Evolutionary conservation across 2,888 invertebrate species (phyloP).

Genomic region (Apodemia zela): DNA sequence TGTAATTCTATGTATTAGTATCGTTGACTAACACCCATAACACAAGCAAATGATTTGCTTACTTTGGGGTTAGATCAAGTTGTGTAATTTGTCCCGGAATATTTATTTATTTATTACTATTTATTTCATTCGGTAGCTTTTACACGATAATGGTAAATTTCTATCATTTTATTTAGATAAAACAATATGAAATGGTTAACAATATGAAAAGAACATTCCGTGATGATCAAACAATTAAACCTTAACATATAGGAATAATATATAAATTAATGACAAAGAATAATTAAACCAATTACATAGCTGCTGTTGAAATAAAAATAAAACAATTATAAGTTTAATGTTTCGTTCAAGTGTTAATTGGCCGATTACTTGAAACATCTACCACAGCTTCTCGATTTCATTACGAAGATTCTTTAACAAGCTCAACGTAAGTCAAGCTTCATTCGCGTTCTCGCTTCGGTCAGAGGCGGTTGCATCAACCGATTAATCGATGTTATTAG

Average conservation of each 20-base stretch:
- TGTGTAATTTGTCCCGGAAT: too few species aligned
- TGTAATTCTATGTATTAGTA: too few species aligned
- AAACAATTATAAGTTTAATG: slow-evolving; percentile 26
- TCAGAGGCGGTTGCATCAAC: slow-evolving; percentile 51
- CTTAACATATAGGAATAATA: not conserved
- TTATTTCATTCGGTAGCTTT: too few species aligned
- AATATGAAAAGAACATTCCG: too few species aligned
- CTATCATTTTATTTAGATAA: too few species aligned
- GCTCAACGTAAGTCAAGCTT: slow-evolving; percentile 39
- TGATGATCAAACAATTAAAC: too few species aligned
- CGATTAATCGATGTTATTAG: slow-evolving; percentile 26
- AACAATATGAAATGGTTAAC: too few species aligned
- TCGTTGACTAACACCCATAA: too few species aligned
- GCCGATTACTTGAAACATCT: slow-evolving; percentile 28
- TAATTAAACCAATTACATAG: slow-evolving; percentile 19
- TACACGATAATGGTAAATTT: too few species aligned
- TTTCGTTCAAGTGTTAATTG: slow-evolving; percentile 32
- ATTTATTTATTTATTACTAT: too few species aligned
- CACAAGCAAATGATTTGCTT: too few species aligned
- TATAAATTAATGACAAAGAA: not conserved
- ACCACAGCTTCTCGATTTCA: slow-evolving; percentile 27
- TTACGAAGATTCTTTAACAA: slow-evolving; percentile 31
- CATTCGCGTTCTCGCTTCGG: slow-evolving; percentile 68
- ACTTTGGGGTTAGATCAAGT: too few species aligned
- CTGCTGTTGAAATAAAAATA: slow-evolving; percentile 14